Conservation (phyloP, 2,888 invertebrate genomes). For the Diabrotica balteata region DNA sequence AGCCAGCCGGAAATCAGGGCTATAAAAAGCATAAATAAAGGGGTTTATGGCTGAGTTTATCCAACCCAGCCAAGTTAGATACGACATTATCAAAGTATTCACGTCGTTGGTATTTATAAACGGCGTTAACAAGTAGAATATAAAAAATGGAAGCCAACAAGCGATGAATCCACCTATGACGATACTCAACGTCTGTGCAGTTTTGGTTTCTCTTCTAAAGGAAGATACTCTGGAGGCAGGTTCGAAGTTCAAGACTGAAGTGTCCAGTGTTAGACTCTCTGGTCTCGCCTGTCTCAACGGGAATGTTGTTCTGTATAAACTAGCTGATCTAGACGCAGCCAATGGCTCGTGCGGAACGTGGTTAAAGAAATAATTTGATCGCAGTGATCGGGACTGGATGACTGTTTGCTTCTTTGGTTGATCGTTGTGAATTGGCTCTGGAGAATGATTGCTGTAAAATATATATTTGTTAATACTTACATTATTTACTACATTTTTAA, state of each 20-base stretch:
- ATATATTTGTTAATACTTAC: neutral
- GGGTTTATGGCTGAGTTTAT: conserved; percentile 90
- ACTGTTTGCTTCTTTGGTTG: conserved; percentile 43
- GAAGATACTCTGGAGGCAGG: conserved; percentile 68
- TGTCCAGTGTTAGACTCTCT: conserved; percentile 65
- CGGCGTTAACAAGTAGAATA: conserved; percentile 81
- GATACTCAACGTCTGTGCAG: conserved; percentile 84
- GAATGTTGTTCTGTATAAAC: conserved; percentile 49
- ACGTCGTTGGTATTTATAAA: conserved; percentile 72
- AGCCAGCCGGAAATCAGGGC: conserved; percentile 84
- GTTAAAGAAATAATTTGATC: conserved; percentile 55
- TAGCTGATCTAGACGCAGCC: conserved; percentile 51
- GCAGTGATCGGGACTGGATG: conserved; percentile 49
- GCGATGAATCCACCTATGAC: conserved; percentile 89
- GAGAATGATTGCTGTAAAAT: conserved; percentile 45
- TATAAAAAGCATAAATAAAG: conserved; percentile 90
- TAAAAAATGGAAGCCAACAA: conserved; percentile 89
- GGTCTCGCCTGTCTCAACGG: conserved; percentile 55
- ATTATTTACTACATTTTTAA: too few relatives aligned
- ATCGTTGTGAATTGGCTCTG: conserved; percentile 44
- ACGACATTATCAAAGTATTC: conserved; percentile 69
- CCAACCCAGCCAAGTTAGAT: conserved; percentile 89
- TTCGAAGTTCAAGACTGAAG: conserved; percentile 64
- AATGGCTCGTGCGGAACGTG: conserved; percentile 45
- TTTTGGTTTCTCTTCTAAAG: conserved; percentile 82